Conservation (phyloP, 2,797 vertebrate species). For the Brotula barbata region DNA sequence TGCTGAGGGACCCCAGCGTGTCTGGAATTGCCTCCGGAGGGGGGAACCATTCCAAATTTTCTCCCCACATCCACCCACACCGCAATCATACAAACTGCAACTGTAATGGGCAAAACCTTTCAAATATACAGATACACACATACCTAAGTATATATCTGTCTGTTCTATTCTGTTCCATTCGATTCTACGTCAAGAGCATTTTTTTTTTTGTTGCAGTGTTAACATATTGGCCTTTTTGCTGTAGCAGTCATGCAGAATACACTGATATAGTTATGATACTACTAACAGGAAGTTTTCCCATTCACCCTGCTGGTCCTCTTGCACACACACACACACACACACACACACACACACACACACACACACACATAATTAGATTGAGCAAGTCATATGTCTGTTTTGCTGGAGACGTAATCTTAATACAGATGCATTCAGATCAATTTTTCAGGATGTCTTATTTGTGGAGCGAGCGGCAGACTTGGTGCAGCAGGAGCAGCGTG, state of each 20-base stretch:
- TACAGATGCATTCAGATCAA: conserved; percentile 71
- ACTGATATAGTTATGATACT: conserved; percentile 43
- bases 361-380: conserved; percentile 63
- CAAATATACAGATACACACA: too few relatives aligned
- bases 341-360: conserved; percentile 22
- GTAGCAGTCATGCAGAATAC: conserved; percentile 30
- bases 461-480: conserved; percentile 49
- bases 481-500: conserved; percentile 1
- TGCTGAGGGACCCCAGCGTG: too few relatives aligned
- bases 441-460: conserved; percentile 76
- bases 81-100: too few relatives aligned
- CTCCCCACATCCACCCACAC: too few relatives aligned
- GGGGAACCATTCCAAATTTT: too few relatives aligned
- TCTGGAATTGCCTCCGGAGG: too few relatives aligned
- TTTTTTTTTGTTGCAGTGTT: conserved; percentile 46
- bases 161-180: conserved; percentile 30
- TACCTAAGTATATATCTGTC: too few relatives aligned
- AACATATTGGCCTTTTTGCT: conserved; percentile 41
- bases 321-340: conserved; percentile 60
- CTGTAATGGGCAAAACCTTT: neutral
- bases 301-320: conserved; percentile 39
- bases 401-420: conserved; percentile 63
- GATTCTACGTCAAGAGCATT: conserved; percentile 23
- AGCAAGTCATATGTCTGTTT: conserved; percentile 64
- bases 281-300: conserved; percentile 18